Base-by-base conservation (phyloP, 2,888 invertebrate species). In the Pherbina coryleti region DNA sequence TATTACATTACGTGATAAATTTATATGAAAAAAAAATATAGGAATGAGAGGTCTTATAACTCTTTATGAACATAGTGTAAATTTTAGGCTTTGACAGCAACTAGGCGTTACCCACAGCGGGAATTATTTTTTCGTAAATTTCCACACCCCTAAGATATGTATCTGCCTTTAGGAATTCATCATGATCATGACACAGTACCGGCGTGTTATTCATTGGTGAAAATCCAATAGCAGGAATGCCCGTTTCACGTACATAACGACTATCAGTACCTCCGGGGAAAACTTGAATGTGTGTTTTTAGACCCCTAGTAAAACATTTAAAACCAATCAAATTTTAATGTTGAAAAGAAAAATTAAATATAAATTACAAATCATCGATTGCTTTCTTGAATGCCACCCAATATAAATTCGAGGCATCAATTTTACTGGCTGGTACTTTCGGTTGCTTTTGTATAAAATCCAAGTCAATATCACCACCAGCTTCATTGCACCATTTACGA, bases 251-350 rank as follows among this genome's bases (percentile, higher is more conserved):
- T 2, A 98, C 89, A 86, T 93, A 97, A 80, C 97, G 92, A 85
- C 96, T 95, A 87, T 98, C 98, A 0, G 98, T 98, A 31, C 94
- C 97, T 2, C 96, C 98, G 0, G 97, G 95, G 88, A 97, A 98
- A 75, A 97, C 95, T 82, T 94, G 92, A 72, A 91, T 91, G 80
- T 92, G 92, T 82, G 94, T 88, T 84, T 93, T 93, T 34, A 96
- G 87, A 22, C 92, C 92, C 88, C 95, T 95, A 87, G 49, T 90
- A 22, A 22, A 74, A 8, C 11, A 60, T 37, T 44, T 9, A 11
- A 14, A 34, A 25, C 9, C 11, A 75, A 22, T 19, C 8, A 53
- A n/a, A 17, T 5, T 5, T 51, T 51, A 53, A 19, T 19, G 53
- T 19, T 19, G 1, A 53, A 53, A 53, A 53, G n/a, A 53, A 8